Evolutionary conservation across 2,113 vertebrate species (phyloP), one percentile per base, ranked within the genome.

Genomic region (Sylvietta virens): DNA sequence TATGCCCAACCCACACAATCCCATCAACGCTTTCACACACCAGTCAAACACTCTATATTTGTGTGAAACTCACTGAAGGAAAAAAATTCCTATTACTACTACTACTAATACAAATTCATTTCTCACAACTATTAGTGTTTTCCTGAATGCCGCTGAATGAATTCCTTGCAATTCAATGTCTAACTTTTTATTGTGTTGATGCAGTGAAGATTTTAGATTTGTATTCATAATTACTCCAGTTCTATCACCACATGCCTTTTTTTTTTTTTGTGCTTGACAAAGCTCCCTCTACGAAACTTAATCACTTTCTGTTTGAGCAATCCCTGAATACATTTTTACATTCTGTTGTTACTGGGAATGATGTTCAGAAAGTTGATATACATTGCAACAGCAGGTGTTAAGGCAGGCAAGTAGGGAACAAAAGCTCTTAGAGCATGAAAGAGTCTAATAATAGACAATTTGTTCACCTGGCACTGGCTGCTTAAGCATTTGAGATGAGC

Each of bases 381-480:
- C 77, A 85, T 90, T 97, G 91, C 61, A 57, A 91, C 70, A 96
- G 86, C 92, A 96, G 94, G 94, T 96, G 86, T 95, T 97, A 95
- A 92, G 79, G 77, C 88, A 90, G 81, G 92, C 92, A 96, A 97
- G 77, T 11, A 91, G 57, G 92, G 85, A 79, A 97, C 90, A 98
- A 96, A 97, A 97, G 92, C 89, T 94, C 80, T 92, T 90, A 80
- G 64, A 96, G 76, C 85, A 91, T 86, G 81, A 90, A 95, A 90
- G 95, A 93, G 90, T 92, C 95, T 97, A 98, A 97, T 93, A 97
- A 97, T 96, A 97, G 96, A 95, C 64, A 92, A 94, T 94, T 94
- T 97, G 91, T 94, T 97, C 92, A 97, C 95, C 96, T 97, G 97
- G 86, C 94, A 92, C 66, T 91, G 70, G 31, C 48, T 95, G 57